Percentiles rank a stretch among this genome's conserved stretches.
Evolutionary conservation across 37 sponge, comb jelly and placozoan species (phyloP).

Genomic region (Lycopodina hypogea): DNA sequence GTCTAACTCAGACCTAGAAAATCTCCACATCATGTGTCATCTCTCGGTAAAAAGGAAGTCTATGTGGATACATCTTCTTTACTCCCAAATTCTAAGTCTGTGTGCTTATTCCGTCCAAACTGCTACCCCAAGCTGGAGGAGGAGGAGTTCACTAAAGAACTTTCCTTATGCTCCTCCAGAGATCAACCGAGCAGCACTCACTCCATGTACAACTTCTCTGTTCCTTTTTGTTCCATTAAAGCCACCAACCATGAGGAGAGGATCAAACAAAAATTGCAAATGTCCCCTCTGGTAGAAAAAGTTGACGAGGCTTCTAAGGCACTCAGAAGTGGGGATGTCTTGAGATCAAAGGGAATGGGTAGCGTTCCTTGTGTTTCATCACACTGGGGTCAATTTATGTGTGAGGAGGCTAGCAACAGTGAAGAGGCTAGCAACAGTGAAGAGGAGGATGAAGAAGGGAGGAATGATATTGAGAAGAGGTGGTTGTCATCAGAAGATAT

Average conservation of each 20-base stretch:
- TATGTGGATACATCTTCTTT: conserved; percentile 11
- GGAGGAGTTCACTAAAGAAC: not conserved
- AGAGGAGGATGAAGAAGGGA: not conserved
- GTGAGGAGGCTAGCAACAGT: conserved; percentile 9
- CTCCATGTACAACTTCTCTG: not conserved
- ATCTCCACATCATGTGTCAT: no score
- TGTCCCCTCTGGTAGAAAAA: not conserved
- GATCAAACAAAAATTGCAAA: conserved; percentile 26
- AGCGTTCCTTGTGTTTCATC: conserved; percentile 14
- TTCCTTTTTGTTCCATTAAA: not conserved
- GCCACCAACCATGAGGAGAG: conserved; percentile 5
- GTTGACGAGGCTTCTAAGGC: no score
- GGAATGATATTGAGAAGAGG: not conserved
- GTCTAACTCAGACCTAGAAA: no score
- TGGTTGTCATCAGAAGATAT: not conserved
- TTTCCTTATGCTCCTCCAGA: not conserved
- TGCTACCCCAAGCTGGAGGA: conserved; percentile 33
- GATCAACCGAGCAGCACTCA: not conserved
- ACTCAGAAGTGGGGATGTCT: not conserved
- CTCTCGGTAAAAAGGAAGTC: no score
- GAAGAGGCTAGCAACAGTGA: conserved; percentile 11
- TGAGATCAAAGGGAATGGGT: not conserved
- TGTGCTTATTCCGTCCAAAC: not conserved
- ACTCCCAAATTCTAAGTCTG: not conserved
- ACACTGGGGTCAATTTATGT: conserved; percentile 40